phyloP scores from a whole-genome alignment of 35 echinoderm and acorn worm species.

The Amphiura filiformis region DNA sequence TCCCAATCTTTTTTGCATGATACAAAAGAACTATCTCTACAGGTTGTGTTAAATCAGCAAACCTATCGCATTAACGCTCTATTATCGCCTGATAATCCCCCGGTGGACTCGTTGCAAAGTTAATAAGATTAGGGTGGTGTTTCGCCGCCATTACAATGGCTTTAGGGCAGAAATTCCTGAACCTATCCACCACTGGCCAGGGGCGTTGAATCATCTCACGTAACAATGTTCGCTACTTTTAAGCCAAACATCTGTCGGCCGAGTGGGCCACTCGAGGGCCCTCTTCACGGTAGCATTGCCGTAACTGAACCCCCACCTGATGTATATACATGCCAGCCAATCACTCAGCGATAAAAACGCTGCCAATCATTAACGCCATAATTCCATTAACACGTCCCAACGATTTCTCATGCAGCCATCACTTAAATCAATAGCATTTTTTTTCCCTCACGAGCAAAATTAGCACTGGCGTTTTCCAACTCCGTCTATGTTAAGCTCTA shows the following conservation, averaged over 20 bases:
- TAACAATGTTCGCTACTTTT: background rate
- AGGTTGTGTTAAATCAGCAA: no score
- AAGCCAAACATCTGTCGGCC: background rate
- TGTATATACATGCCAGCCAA: background rate
- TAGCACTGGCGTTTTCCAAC: background rate
- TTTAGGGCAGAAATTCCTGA: background rate
- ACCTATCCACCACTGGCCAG: background rate
- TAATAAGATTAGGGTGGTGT: constrained; percentile 9
- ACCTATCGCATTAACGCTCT: background rate
- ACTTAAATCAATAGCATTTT: background rate
- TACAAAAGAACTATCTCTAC: no score
- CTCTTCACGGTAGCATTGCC: background rate
- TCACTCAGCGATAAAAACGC: background rate
- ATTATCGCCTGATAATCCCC: background rate
- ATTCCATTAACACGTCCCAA: background rate
- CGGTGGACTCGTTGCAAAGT: background rate
- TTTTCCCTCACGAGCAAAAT: background rate
- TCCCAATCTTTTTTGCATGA: no score
- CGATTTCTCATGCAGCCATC: background rate
- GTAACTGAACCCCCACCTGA: constrained; percentile 1
- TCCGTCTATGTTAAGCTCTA: background rate
- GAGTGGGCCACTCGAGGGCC: background rate
- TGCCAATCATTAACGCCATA: background rate
- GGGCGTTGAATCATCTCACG: background rate
- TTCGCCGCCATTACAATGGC: background rate